phyloP scores from a whole-genome alignment of 2,113 vertebrate genomes.

The Parotia lawesii region DNA sequence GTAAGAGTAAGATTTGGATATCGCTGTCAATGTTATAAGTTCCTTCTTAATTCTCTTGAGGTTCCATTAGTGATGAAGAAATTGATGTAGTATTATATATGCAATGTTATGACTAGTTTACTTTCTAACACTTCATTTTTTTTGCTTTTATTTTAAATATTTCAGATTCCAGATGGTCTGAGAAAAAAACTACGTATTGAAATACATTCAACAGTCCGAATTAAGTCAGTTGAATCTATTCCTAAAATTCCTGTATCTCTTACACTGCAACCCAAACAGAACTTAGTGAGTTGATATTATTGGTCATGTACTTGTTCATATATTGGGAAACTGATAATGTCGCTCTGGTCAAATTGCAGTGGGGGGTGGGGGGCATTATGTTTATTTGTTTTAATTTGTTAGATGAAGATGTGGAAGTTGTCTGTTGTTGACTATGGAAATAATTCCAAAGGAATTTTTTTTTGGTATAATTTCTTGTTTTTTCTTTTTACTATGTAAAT shows the following conservation, averaged over 20 bases:
- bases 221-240: conserved; percentile 78
- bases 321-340: neutral
- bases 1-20: neutral
- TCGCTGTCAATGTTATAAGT: neutral
- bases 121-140: neutral
- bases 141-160: conserved; percentile 41
- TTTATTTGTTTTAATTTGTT: neutral
- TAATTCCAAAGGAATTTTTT: neutral
- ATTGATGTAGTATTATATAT: neutral
- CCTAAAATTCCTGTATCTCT: conserved; percentile 80
- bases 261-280: conserved; percentile 76
- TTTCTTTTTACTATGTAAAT: neutral
- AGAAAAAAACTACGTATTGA: conserved; percentile 74
- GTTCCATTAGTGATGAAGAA: neutral
- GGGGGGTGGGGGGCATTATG: rapidly evolving
- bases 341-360: neutral
- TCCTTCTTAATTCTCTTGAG: neutral
- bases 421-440: neutral
- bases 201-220: conserved; percentile 83
- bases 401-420: neutral
- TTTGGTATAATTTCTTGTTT: neutral
- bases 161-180: conserved; percentile 83
- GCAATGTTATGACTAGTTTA: neutral
- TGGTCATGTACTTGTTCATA: neutral
- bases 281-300: conserved; percentile 77